Percentiles rank a stretch among this genome's conserved stretches.
phyloP scores from a whole-genome alignment of 2,888 invertebrate species.

The Xestia rhomboidea region DNA sequence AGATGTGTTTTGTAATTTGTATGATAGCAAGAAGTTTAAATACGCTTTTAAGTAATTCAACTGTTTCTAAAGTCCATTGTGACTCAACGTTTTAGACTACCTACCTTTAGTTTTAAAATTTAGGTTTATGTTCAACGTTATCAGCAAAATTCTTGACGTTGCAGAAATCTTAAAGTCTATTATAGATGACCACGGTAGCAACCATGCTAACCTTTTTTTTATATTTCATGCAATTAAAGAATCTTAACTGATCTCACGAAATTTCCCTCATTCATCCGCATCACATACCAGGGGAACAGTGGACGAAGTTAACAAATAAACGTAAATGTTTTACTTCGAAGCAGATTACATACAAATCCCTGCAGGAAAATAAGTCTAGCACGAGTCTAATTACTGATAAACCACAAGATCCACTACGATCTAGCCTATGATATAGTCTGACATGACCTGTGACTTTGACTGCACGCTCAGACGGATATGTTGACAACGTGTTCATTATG shows the following conservation, averaged over 20 bases:
- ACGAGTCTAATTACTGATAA: slow-evolving; percentile 12
- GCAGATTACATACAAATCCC: neutral
- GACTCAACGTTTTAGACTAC: neutral
- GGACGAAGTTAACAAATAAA: neutral
- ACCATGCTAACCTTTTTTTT: neutral
- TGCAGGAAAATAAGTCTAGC: neutral
- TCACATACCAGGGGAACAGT: neutral
- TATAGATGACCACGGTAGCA: neutral
- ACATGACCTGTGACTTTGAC: slow-evolving; percentile 34
- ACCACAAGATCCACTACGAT: neutral
- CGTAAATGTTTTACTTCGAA: neutral
- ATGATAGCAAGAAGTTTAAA: neutral
- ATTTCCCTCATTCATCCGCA: neutral
- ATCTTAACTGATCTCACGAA: neutral
- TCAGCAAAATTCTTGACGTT: neutral
- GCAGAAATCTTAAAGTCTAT: neutral
- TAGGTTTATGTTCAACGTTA: neutral
- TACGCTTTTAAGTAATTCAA: neutral
- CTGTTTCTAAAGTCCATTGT: neutral
- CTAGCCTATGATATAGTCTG: slow-evolving; percentile 33
- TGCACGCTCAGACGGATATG: slow-evolving; percentile 2
- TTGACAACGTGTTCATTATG: slow-evolving; percentile 21
- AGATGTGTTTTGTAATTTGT: slow-evolving; percentile 7
- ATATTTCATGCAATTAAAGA: too few relatives aligned
- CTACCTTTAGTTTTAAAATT: neutral